Conservation (phyloP, 1,140 invertebrate species). For the Zaprionus ornatus region DNA sequence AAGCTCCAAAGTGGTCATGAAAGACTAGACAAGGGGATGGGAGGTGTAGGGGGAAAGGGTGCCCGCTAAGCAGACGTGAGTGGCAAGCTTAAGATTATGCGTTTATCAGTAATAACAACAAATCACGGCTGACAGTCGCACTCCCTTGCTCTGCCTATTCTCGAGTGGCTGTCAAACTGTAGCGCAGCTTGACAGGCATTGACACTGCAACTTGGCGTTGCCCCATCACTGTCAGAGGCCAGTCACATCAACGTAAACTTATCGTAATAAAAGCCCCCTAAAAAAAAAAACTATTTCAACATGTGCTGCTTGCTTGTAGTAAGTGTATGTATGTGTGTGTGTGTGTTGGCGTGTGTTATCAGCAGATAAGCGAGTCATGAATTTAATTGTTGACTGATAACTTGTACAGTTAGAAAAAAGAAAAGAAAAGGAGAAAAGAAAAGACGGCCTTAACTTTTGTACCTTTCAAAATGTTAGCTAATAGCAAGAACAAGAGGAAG, state of each 20-base stretch:
- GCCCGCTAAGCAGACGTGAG: conserved; percentile 40
- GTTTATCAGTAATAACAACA: conserved; percentile 15
- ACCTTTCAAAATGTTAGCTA: conserved; percentile 22
- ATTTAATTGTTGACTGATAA: conserved; percentile 66
- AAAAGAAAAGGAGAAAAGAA: background rate
- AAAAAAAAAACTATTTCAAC: conserved; percentile 21
- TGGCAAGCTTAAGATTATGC: conserved; percentile 42
- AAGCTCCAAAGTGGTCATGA: conserved; percentile 4
- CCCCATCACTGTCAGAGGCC: conserved; percentile 17
- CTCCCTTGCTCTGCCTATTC: background rate
- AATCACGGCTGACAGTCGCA: conserved; percentile 29
- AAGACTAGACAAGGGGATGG: background rate
- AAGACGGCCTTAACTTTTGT: conserved; percentile 45
- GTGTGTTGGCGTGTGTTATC: conserved; percentile 59
- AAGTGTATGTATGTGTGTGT: conserved; percentile 7
- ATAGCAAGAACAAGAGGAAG: background rate
- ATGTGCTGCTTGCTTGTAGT: conserved; percentile 10
- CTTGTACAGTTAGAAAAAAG: conserved; percentile 38
- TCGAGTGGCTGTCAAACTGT: conserved; percentile 58
- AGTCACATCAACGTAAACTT: conserved; percentile 32
- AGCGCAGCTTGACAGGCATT: conserved; percentile 33
- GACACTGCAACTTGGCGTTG: conserved; percentile 2
- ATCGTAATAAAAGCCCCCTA: conserved; percentile 41
- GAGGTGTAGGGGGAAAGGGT: background rate
- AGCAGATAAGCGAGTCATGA: conserved; percentile 62